Evolutionary conservation across 1,140 invertebrate genomes (phyloP).

Genomic region (Bombus pascuorum): DNA sequence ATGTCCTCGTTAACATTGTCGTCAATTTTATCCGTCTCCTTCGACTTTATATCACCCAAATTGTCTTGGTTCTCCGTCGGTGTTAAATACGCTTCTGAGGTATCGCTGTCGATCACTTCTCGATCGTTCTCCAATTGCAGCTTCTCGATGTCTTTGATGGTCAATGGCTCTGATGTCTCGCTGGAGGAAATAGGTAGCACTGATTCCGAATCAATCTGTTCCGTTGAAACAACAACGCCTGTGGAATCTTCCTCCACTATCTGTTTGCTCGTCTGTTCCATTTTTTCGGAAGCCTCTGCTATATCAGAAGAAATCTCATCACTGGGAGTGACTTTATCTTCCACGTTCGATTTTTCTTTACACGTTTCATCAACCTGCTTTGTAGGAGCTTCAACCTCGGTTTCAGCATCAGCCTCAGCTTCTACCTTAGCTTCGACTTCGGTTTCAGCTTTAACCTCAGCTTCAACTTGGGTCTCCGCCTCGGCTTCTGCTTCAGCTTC

Average conservation of each 20-base stretch:
- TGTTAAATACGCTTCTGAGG: constrained; percentile 85
- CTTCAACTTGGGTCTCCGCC: constrained; percentile 6
- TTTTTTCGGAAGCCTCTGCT: constrained; percentile 29
- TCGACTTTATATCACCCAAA: constrained; percentile 64
- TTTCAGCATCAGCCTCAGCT: constrained; percentile 37
- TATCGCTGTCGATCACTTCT: constrained; percentile 82
- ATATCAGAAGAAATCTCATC: constrained; percentile 64
- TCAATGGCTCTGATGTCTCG: constrained; percentile 52
- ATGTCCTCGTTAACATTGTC: constrained; percentile 15
- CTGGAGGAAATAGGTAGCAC: constrained; percentile 20
- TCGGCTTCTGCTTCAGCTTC: background rate
- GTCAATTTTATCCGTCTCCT: constrained; percentile 54
- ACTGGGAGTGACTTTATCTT: constrained; percentile 65
- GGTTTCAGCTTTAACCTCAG: constrained; percentile 21
- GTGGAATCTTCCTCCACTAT: constrained; percentile 47
- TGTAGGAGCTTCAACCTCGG: constrained; percentile 25
- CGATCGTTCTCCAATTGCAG: constrained; percentile 70
- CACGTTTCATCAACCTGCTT: constrained; percentile 61
- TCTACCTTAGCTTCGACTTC: constrained; percentile 57
- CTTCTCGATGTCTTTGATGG: constrained; percentile 63
- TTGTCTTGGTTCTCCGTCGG: constrained; percentile 83
- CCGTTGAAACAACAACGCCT: constrained; percentile 10
- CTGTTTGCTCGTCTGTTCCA: background rate
- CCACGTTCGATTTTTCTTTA: constrained; percentile 45
- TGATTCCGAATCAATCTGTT: constrained; percentile 30